Conservation (phyloP, 2,113 vertebrate species). For the Genyomyrus donnyi region DNA sequence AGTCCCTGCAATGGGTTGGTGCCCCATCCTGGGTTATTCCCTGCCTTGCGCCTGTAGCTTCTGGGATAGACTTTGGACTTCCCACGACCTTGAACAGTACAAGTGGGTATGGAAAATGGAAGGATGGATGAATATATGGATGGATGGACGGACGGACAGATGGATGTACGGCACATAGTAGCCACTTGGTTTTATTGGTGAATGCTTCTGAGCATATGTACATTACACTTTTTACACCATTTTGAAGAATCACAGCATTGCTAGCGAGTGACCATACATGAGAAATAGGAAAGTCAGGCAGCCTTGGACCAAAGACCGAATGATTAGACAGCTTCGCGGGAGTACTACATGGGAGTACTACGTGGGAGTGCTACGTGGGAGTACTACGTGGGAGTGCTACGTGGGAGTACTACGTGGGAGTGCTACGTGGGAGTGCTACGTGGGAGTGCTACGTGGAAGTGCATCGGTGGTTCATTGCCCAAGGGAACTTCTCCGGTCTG, state of each 20-base stretch:
- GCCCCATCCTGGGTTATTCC: neutral
- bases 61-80: neutral
- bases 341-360: too few relatives aligned
- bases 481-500: neutral
- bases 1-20: neutral
- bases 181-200: neutral
- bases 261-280: neutral
- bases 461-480: neutral
- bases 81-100: neutral
- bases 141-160: too few relatives aligned
- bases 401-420: fast-evolving
- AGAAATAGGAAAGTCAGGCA: neutral
- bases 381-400: too few relatives aligned
- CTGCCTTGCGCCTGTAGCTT: neutral
- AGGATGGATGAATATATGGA: neutral
- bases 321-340: neutral
- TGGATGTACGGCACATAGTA: neutral
- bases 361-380: too few relatives aligned
- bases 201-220: neutral
- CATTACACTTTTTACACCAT: neutral
- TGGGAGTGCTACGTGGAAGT: neutral
- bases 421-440: too few relatives aligned
- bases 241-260: neutral
- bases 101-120: neutral
- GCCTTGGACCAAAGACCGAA: neutral